These are phyloP conservation scores for Amphibalanus amphitrite DNA, from an alignment of 1,140 invertebrate species.

Conservation along the genomic window DNA sequence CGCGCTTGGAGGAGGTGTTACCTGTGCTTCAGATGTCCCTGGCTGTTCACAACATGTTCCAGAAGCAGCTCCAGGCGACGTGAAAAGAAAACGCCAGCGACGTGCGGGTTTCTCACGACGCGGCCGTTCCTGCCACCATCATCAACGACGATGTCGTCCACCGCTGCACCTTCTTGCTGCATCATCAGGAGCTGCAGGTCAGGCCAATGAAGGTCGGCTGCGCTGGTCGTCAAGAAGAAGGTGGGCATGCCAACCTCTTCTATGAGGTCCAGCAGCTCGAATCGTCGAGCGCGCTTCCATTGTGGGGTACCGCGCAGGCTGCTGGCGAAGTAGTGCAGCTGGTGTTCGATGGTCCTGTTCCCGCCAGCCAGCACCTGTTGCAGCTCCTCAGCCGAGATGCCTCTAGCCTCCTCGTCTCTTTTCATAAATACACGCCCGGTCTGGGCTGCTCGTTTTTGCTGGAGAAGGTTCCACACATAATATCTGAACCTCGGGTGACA, in stretches of 20 bases:
- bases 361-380: not conserved
- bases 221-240: not conserved
- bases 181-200: not conserved
- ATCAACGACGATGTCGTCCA: not conserved
- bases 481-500: not conserved
- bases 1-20: too few species aligned
- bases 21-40: too few species aligned
- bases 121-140: not conserved
- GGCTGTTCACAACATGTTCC: not conserved
- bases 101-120: not conserved
- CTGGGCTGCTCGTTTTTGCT: not conserved
- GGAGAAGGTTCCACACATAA: not conserved
- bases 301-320: not conserved
- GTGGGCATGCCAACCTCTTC: not conserved
- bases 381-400: not conserved
- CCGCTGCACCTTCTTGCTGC: not conserved
- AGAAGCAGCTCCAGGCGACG: not conserved
- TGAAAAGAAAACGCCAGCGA: not conserved
- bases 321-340: not conserved
- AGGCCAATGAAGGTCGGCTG: not conserved
- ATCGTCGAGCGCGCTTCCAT: not conserved
- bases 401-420: not conserved
- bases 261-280: not conserved
- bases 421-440: not conserved
- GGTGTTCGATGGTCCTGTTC: not conserved